Evolutionary conservation across 2,888 invertebrate species (phyloP).

Genomic region (Ypsolopha sequella): DNA sequence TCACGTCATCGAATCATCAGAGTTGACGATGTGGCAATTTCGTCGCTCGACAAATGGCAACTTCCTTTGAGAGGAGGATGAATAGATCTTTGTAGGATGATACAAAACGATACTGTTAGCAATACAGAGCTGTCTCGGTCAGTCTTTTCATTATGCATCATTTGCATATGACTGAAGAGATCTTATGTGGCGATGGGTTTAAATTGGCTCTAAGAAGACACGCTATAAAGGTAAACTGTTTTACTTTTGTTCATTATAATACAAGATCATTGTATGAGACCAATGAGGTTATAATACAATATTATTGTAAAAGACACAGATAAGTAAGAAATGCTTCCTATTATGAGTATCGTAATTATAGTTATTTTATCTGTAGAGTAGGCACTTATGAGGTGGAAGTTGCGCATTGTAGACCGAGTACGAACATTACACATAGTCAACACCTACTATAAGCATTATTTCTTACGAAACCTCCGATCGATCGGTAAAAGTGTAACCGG

Average conservation of each 20-base stretch:
- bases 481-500: neutral
- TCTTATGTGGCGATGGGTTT: too few species aligned
- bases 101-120: neutral
- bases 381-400: neutral
- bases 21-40: constrained; percentile 24
- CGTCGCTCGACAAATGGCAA: constrained; percentile 34
- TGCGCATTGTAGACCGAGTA: neutral
- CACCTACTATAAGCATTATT: neutral
- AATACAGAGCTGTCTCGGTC: too few species aligned
- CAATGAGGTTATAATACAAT: too few species aligned
- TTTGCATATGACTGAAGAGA: too few species aligned
- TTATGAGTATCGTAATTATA: neutral
- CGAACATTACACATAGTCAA: neutral
- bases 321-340: too few species aligned
- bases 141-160: too few species aligned
- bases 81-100: constrained; percentile 10
- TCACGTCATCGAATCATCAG: constrained; percentile 19
- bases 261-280: too few species aligned
- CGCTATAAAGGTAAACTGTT: too few species aligned
- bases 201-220: too few species aligned
- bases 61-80: constrained; percentile 37
- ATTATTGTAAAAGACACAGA: too few species aligned
- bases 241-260: too few species aligned
- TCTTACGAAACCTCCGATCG: neutral
- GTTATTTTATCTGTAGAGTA: neutral